Percentiles rank a stretch among this genome's conserved stretches.
These are phyloP conservation scores for Chalcosyrphus nemorum DNA, from an alignment of 2,888 invertebrate species.

Conservation along the genomic window DNA sequence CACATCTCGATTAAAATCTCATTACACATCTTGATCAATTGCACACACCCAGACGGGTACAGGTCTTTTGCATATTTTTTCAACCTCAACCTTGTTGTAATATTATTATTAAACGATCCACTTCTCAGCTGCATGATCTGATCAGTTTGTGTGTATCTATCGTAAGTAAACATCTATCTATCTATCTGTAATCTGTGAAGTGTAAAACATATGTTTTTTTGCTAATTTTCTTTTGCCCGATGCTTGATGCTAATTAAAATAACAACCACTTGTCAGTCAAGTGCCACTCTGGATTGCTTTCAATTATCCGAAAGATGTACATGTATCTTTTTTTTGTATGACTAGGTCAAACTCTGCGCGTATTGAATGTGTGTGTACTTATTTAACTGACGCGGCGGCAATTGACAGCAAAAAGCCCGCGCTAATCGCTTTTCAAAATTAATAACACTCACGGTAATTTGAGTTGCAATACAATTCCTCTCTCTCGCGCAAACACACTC, in stretches of 20 bases:
- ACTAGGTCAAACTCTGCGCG: slow-evolving; percentile 46
- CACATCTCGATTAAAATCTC: not conserved
- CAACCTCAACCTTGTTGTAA: slow-evolving; percentile 52
- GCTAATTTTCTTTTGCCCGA: slow-evolving; percentile 1
- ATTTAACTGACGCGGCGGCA: not conserved
- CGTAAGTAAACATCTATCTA: slow-evolving; percentile 48
- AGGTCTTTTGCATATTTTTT: not conserved
- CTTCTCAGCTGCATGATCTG: slow-evolving; percentile 47
- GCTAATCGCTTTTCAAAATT: slow-evolving; percentile 65
- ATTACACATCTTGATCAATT: not conserved
- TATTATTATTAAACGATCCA: slow-evolving; percentile 59
- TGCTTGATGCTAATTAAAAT: slow-evolving; percentile 47
- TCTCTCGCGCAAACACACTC: no score
- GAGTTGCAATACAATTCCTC: slow-evolving; percentile 51
- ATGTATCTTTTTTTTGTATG: slow-evolving; percentile 43
- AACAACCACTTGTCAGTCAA: slow-evolving; percentile 59
- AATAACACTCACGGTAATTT: slow-evolving; percentile 62
- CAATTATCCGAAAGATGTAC: slow-evolving; percentile 40
- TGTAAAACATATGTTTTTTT: slow-evolving; percentile 29
- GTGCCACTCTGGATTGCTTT: slow-evolving; percentile 67
- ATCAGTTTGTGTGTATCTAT: slow-evolving; percentile 58
- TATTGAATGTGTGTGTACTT: not conserved
- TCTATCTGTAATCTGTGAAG: not conserved
- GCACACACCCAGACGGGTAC: not conserved
- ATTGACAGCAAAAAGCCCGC: not conserved